Conservation (phyloP, 2,888 invertebrate species). For the Aromia moschata region DNA sequence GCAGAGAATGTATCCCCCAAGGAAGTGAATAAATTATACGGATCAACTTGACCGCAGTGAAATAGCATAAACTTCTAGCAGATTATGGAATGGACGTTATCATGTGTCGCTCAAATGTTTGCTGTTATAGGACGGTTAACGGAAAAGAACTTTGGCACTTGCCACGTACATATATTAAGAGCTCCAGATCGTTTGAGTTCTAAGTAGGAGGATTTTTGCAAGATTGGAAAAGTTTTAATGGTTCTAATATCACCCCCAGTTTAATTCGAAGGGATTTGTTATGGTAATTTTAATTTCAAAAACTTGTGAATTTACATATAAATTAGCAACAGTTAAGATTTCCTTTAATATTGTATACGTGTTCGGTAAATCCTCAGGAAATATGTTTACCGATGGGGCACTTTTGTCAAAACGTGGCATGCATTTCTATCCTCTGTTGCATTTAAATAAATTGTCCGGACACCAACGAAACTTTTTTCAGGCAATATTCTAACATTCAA, state of each 20-base stretch:
- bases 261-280: conserved; percentile 29
- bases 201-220: conserved; percentile 45
- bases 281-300: conserved; percentile 33
- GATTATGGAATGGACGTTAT: conserved; percentile 27
- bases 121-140: conserved; percentile 27
- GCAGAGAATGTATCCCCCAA: not conserved
- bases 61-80: conserved; percentile 14
- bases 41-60: not conserved
- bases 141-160: conserved; percentile 39
- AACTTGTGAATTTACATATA: conserved; percentile 10
- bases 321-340: not conserved
- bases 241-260: conserved; percentile 27
- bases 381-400: no score
- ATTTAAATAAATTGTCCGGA: no score
- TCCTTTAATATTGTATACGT: no score
- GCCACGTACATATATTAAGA: conserved; percentile 42
- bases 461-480: no score
- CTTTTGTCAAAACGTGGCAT: no score
- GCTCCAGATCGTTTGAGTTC: conserved; percentile 44
- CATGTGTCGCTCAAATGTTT: conserved; percentile 37
- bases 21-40: not conserved
- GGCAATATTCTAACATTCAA: no score
- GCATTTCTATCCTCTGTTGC: no score
- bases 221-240: conserved; percentile 55
- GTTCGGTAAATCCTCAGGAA: no score